Base-by-base conservation (phyloP, 2,797 vertebrate genomes). In the Lagothrix lagotricha region DNA sequence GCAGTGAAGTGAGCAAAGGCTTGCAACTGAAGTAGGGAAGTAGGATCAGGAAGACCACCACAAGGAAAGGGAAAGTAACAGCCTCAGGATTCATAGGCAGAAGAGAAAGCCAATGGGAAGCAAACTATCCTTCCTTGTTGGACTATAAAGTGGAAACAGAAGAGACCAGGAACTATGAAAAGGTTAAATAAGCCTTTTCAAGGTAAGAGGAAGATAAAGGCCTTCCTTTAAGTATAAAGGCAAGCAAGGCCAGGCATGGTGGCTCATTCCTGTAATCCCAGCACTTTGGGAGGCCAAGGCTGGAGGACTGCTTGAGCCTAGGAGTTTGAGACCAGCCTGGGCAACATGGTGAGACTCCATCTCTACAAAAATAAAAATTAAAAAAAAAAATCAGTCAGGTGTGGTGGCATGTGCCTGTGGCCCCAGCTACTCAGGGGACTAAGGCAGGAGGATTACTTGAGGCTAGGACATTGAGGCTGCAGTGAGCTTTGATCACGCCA, bases 171-270 rank as follows among this genome's bases (percentile, higher is more conserved):
- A 79, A 14, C 58, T 61, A 77, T 26, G 57, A 52, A 91, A 83
- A 88, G 28, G n/a, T 72, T 26, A 92, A 83, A 61, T 8, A 39
- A 48, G 19, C n/a, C 72, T 73, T 36, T 54, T 77, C 44, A 96
- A 95, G 41, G 73, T 39, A 94, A 85, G 61, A 88, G 26, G 57
- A 88, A 88, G 83, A 85, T 80, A 83, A 92, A 96, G n/a, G 58
- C 17, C 64, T 85, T 61, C 19, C 44, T 92, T 88, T 36, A 52
- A 33, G 30, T 39, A 73, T 84, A 92, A 79, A 88, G 44, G 24
- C 50, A 79, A 92, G 44, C 30, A 67, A 67, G 30, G 7, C 61
- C 30, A 67, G 61, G 61, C 61, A 64, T 1, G 0, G 61, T 67
- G 61, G 30, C 30, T n/a, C 61, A 67, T 33, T 4, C 61, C 61